Base-by-base conservation (phyloP, 64 coral and sea anemone genomes). In the Catalaphyllia jardinei region DNA sequence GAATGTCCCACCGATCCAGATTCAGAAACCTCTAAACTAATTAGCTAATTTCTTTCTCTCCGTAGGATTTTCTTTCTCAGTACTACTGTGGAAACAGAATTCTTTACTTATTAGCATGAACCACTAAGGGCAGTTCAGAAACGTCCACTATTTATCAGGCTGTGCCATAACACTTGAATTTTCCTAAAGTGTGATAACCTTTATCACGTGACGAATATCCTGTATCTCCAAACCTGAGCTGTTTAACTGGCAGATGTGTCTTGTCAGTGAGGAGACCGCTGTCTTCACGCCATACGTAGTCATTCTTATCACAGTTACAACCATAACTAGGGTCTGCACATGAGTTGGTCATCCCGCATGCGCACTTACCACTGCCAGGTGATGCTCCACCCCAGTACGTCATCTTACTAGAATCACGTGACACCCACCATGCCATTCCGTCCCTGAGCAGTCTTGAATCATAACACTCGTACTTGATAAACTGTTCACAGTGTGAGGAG, bases 331-430 rank as follows among this genome's bases (percentile, higher is more conserved):
- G 5, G n/a, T 59, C 0, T 59, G 77, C 24, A 59, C 77, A 79
- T 30, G 77, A 59, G 12, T 59, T 31, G 25, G 50, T 79, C 51
- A 55, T 60, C 52, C 50, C 77, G 77, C 51, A 79, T 79, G n/a
- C 51, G 77, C 77, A 79, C 14, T 79, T 79, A 29, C 2, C 13
- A 79, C 27, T 79, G 52, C 22, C 50, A 79, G 54, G 54, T 57
- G 77, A 79, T 59, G 49, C 77, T 57, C 52, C 77, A 15, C 51
- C 77, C 77, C 77, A 79, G 52, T 79, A 79, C 22, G n/a, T 60
- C 77, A 79, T 79, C 24, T 57, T 79, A 1, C 10, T 22, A 29
- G 49, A 55, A n/a, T 79, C 77, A 19, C 77, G 77, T 79, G 77
- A 79, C 52, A 79, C 50, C 77, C 77, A 79, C 77, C 77, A 79